These are phyloP conservation scores for Prunella fulvescens DNA, from an alignment of 2,113 vertebrate genomes.

Conservation along the genomic window DNA sequence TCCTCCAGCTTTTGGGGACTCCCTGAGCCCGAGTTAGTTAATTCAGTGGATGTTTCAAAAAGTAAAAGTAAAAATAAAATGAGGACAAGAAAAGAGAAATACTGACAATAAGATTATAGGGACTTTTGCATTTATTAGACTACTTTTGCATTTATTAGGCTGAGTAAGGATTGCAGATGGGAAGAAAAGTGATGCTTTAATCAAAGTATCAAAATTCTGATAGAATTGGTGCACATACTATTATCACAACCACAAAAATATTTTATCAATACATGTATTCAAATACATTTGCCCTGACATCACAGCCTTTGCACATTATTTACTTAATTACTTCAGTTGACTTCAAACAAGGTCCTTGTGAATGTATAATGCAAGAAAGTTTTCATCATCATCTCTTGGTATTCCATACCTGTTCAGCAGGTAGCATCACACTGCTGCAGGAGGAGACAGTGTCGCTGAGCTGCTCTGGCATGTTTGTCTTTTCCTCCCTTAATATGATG, in stretches of 20 bases:
- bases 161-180: background rate
- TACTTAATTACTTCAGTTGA: background rate
- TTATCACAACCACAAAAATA: background rate
- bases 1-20: background rate
- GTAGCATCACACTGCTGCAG: background rate
- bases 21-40: background rate
- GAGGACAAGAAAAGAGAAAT: background rate
- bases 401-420: background rate
- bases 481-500: background rate
- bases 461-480: background rate
- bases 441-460: background rate
- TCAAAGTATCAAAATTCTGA: background rate
- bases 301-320: background rate
- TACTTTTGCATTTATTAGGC: background rate
- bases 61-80: background rate
- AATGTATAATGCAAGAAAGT: background rate
- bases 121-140: background rate
- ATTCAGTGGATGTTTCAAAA: background rate
- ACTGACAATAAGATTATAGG: background rate
- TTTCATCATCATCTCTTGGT: background rate
- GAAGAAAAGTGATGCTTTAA: background rate
- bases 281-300: background rate
- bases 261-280: background rate
- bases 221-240: background rate
- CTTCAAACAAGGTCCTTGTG: background rate